These are phyloP conservation scores for Calameuta filiformis DNA, from an alignment of 2,888 invertebrate genomes.

Conservation along the genomic window DNA sequence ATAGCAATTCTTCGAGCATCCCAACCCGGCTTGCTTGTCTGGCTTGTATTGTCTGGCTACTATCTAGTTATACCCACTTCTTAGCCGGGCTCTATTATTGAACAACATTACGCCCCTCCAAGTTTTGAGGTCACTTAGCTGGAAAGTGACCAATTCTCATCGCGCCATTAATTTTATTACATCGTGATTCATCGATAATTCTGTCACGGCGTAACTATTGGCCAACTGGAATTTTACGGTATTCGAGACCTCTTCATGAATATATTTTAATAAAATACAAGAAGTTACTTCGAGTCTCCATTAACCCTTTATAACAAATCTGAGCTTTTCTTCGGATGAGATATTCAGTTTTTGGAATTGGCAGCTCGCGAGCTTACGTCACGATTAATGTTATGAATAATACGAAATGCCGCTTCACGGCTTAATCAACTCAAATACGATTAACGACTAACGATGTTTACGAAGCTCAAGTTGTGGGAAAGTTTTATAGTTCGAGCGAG, in stretches of 20 bases:
- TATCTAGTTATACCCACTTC: background rate
- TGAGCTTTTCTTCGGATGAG: background rate
- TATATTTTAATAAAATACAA: background rate
- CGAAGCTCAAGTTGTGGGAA: constrained; percentile 22
- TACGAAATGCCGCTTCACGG: constrained; percentile 14
- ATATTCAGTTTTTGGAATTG: background rate
- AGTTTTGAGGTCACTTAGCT: constrained; percentile 28
- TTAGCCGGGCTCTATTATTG: constrained; percentile 32
- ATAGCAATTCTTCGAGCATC: constrained; percentile 11
- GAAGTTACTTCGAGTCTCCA: too few relatives aligned
- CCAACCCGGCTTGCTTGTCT: background rate
- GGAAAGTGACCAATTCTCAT: constrained; percentile 33
- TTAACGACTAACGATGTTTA: constrained; percentile 37
- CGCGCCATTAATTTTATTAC: background rate
- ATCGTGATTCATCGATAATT: background rate
- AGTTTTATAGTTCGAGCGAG: constrained; percentile 5
- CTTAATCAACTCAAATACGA: constrained; percentile 31
- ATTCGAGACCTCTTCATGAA: background rate
- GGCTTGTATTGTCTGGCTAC: background rate
- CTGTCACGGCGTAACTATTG: background rate
- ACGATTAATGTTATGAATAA: background rate
- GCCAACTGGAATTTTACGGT: background rate
- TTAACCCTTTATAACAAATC: background rate
- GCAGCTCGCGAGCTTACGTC: background rate
- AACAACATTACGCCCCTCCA: constrained; percentile 30